Evolutionary conservation across 2,113 vertebrate species (phyloP), one percentile per base, ranked within the genome.

Genomic region (Leptosomus discolor): DNA sequence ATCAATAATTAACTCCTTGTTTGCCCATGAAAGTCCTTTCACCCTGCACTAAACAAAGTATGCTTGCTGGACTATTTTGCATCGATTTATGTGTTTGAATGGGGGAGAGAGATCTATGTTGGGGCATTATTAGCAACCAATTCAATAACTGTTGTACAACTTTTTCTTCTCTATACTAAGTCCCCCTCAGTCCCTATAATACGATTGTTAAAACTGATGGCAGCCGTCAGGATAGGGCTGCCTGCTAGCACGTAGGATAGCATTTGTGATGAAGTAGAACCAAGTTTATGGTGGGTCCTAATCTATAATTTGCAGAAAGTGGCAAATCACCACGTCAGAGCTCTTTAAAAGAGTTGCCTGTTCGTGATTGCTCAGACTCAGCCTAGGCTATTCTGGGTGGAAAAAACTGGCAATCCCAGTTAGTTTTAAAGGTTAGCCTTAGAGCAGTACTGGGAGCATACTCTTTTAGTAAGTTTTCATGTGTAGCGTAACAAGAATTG

Each of bases 1-100:
- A 81, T 93, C 94, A 97, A 94, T 97, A 95, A 96, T 96, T 97
- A 97, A 95, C 94, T 96, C 94, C 58, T 92, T 96, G 86, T 96
- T 97, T 97, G 88, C 46, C 75, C 14, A 21, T 46, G 63, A 34
- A 91, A 82, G 73, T 67, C 53, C 79, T 27, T 85, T 68, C 51
- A 64, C 32, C 86, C 76, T 76, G 32, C 26, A 10, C n/a, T 61
- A 76, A 94, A 39, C 36, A 77, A 79, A 69, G 58, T 53, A 37
- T 2, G 3, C 65, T 71, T 34, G 2, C 30, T 64, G 50, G 61
- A 34, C 37, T 4, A 1, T 43, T 71, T 8, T 67, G 43, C 54
- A 46, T 84, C 6, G 20, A 45, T 74, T 67, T 32, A 5, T 77
- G 39, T 75, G 34, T 65, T 73, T 92, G 78, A 88, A 56, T 75